Conservation (phyloP, 2,888 invertebrate species). For the Eretmocerus hayati region DNA sequence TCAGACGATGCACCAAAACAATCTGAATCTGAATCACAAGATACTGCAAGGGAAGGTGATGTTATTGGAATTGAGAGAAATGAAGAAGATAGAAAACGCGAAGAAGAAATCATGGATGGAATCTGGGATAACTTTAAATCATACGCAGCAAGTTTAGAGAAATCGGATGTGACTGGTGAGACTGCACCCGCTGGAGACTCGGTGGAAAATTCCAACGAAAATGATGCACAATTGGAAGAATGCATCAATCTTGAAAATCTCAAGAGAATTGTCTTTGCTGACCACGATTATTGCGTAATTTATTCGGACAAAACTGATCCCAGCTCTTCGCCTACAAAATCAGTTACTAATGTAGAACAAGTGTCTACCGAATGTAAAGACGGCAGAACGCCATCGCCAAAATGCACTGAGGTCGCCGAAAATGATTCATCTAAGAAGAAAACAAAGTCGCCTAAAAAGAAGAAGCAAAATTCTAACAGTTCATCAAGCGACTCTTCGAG, state of each 20-base stretch:
- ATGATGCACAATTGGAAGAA: neutral
- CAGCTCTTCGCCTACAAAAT: neutral
- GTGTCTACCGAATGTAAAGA: slow-evolving; percentile 9
- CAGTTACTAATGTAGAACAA: slow-evolving; percentile 3
- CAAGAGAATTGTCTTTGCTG: slow-evolving; percentile 47
- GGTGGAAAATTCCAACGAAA: neutral
- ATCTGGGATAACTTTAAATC: slow-evolving; percentile 74
- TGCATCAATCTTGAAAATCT: slow-evolving; percentile 29
- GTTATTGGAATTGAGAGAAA: slow-evolving; percentile 34
- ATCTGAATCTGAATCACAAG: slow-evolving; percentile 10
- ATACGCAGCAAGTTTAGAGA: slow-evolving; percentile 64
- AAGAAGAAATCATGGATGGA: slow-evolving; percentile 60
- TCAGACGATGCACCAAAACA: too few relatives aligned
- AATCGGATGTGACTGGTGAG: slow-evolving; percentile 34
- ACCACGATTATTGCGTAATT: slow-evolving; percentile 67
- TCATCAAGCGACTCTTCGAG: slow-evolving; percentile 73
- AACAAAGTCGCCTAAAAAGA: slow-evolving; percentile 42
- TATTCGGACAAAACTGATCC: slow-evolving; percentile 31
- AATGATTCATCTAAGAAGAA: slow-evolving; percentile 26
- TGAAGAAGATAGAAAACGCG: slow-evolving; percentile 49
- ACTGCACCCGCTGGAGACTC: neutral
- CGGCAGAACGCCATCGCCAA: slow-evolving; percentile 10
- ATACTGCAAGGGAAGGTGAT: slow-evolving; percentile 10
- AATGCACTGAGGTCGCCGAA: slow-evolving; percentile 4
- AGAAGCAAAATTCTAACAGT: slow-evolving; percentile 47